These are phyloP conservation scores for Anagyrus pseudococci DNA, from an alignment of 2,888 invertebrate species.

Conservation along the genomic window DNA sequence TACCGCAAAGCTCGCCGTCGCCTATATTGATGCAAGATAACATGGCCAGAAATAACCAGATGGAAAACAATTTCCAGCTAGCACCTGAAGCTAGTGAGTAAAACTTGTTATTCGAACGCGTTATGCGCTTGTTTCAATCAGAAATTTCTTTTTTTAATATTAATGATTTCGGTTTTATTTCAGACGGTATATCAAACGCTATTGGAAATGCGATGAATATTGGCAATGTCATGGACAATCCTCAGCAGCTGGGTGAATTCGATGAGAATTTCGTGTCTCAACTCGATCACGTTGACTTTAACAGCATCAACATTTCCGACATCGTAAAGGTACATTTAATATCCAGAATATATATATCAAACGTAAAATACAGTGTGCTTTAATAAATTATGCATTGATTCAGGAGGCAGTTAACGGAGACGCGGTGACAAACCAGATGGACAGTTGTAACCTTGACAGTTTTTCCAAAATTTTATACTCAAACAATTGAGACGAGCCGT, in stretches of 20 bases:
- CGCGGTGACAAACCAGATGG: constrained; percentile 33
- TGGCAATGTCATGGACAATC: constrained; percentile 13
- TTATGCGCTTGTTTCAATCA: background rate
- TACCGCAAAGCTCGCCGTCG: constrained; percentile 21
- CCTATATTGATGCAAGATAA: constrained; percentile 20
- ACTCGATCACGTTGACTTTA: constrained; percentile 29
- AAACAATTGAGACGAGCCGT: constrained; percentile 13
- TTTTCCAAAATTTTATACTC: constrained; percentile 60
- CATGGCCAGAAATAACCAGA: background rate
- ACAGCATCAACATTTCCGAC: constrained; percentile 33
- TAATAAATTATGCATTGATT: background rate
- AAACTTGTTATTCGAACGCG: background rate
- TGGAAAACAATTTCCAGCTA: background rate
- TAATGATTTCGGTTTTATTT: background rate
- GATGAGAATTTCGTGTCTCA: constrained; percentile 32
- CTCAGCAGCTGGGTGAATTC: constrained; percentile 10
- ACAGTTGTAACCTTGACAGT: constrained; percentile 64
- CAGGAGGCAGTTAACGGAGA: constrained; percentile 25
- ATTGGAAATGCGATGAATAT: constrained; percentile 29
- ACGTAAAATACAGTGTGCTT: background rate
- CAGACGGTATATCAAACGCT: constrained; percentile 31
- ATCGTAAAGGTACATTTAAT: constrained; percentile 25
- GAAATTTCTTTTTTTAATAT: background rate
- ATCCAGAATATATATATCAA: background rate
- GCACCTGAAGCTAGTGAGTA: constrained; percentile 11